phyloP scores from a whole-genome alignment of 2,797 vertebrate genomes.

The Margarornis squamiger region DNA sequence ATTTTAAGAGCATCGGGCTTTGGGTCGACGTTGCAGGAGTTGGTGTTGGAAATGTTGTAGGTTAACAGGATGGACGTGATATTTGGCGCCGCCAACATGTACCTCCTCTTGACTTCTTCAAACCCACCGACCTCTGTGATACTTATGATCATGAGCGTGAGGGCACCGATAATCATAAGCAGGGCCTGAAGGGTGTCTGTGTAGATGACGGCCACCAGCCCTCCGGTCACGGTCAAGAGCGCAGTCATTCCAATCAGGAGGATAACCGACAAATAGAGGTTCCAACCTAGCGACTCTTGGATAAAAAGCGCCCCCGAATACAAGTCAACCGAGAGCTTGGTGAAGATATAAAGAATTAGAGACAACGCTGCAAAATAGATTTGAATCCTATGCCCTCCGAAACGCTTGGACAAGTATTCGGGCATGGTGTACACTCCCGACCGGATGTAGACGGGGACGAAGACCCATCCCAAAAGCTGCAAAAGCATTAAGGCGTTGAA shows the following conservation, averaged over 20 bases:
- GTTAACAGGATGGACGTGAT: slow-evolving; percentile 86
- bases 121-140: slow-evolving; percentile 91
- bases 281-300: slow-evolving; percentile 98
- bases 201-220: slow-evolving; percentile 96
- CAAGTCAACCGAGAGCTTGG: slow-evolving; percentile 97
- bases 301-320: slow-evolving; percentile 98
- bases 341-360: slow-evolving; percentile 95
- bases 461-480: slow-evolving; percentile 98
- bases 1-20: slow-evolving; percentile 90
- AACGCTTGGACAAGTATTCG: slow-evolving; percentile 95
- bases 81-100: slow-evolving; percentile 94
- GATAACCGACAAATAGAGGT: slow-evolving; percentile 93
- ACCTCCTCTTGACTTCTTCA: slow-evolving; percentile 91
- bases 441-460: slow-evolving; percentile 96
- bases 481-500: slow-evolving; percentile 97
- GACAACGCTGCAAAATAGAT: slow-evolving; percentile 94
- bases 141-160: slow-evolving; percentile 91
- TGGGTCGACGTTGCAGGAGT: slow-evolving; percentile 88
- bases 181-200: slow-evolving; percentile 96
- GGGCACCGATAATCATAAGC: slow-evolving; percentile 94
- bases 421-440: slow-evolving; percentile 98
- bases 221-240: slow-evolving; percentile 92
- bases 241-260: slow-evolving; percentile 96
- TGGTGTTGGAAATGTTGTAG: slow-evolving; percentile 88
- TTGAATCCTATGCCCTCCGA: slow-evolving; percentile 93